These are phyloP conservation scores for Agapornis roseicollis DNA, from an alignment of 2,113 vertebrate species.

Conservation along the genomic window DNA sequence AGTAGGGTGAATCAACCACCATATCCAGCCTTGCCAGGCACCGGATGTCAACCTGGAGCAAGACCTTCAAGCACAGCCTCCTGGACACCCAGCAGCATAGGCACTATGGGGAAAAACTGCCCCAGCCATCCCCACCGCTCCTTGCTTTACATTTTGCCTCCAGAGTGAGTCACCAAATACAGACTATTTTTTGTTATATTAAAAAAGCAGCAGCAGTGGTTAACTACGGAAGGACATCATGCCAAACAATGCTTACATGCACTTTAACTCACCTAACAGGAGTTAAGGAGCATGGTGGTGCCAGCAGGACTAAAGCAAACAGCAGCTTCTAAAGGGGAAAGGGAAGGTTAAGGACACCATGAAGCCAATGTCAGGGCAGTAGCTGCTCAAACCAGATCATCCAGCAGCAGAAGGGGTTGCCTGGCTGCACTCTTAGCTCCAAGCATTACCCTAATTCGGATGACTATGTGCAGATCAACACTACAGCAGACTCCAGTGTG, in stretches of 20 bases:
- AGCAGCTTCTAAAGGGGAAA: background rate
- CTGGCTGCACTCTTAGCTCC: background rate
- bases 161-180: fast-evolving
- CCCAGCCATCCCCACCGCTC: background rate
- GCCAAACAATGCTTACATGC: background rate
- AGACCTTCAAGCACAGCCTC: background rate
- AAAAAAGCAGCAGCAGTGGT: background rate
- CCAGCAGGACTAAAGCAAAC: background rate
- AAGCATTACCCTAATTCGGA: fast-evolving
- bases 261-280: background rate
- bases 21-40: background rate
- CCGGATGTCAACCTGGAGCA: fast-evolving
- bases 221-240: background rate
- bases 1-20: no score
- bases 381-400: background rate
- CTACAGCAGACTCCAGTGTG: background rate
- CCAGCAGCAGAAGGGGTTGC: background rate
- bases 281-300: background rate
- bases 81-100: background rate
- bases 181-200: background rate
- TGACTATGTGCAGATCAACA: background rate
- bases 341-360: fast-evolving
- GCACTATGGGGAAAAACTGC: background rate
- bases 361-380: background rate
- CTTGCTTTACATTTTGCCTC: background rate